These are phyloP conservation scores for Cryptoprocta ferox DNA, from an alignment of 2,797 vertebrate genomes.

Conservation along the genomic window DNA sequence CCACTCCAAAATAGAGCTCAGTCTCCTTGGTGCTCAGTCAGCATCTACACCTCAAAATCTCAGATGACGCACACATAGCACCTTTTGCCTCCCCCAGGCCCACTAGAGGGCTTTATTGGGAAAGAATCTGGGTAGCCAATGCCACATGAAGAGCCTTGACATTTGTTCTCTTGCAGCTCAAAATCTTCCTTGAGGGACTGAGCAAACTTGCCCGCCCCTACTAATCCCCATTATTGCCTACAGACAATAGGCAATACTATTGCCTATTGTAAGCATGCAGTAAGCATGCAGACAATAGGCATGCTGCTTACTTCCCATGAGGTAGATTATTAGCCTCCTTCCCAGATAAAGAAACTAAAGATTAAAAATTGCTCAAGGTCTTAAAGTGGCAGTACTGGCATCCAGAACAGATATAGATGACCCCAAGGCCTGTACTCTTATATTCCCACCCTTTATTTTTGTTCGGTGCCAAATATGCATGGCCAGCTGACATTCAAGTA, in stretches of 20 bases:
- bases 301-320: background rate
- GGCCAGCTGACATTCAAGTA: too few species aligned
- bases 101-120: background rate
- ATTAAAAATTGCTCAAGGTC: background rate
- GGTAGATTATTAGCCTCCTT: background rate
- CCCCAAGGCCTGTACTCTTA: background rate
- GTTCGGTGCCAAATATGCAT: background rate
- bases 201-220: background rate
- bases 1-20: background rate
- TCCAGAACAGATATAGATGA: background rate
- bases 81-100: too few species aligned
- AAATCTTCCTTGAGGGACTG: background rate
- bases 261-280: too few species aligned
- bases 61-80: background rate
- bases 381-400: background rate
- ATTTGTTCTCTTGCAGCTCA: background rate
- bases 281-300: background rate
- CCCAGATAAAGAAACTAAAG: background rate
- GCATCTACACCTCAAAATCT: background rate
- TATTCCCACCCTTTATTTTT: background rate
- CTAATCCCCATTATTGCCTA: too few species aligned
- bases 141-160: background rate
- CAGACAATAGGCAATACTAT: background rate
- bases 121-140: background rate
- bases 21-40: background rate